Evolutionary conservation across 2,797 vertebrate species (phyloP), one percentile per base, ranked within the genome.

Genomic region (Ibycter americanus): DNA sequence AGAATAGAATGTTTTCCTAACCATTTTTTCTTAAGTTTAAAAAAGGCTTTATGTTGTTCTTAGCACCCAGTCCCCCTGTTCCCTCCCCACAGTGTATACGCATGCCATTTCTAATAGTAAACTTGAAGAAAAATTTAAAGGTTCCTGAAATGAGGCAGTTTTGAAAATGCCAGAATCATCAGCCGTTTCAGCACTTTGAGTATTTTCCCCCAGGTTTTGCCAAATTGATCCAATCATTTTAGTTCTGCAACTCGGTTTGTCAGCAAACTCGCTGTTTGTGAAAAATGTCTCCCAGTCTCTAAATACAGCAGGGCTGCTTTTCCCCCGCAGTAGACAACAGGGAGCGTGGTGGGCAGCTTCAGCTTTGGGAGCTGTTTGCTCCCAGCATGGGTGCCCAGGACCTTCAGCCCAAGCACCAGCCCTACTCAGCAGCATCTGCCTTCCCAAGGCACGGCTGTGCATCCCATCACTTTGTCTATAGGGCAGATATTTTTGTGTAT

Each of bases 141-240:
- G 31, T 47, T 91, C 87, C 84, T 80, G 89, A 96, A 96, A 96
- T 73, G 67, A 96, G 81, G 78, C 90, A 89, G 87, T 95, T 97
- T 91, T 96, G 95, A 92, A 96, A 95, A 92, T 90, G 91, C 87
- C 94, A 63, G 96, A 78, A 91, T 95, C 94, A 96, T 95, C 95
- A 95, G 95, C 92, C 91, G 34, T 95, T 96, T 96, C 96, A 96
- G 96, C 95, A 89, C 89, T 95, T 87, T 6, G 67, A 91, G 84
- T 78, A 26, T 93, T 96, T 97, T 76, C 85, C 91, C 91, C 61
- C 61, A 87, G 95, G 96, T 93, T 94, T 96, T 93, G 76, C 89
- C 87, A 96, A 95, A 96, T 96, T 96, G 96, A 94, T 93, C 93
- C 94, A 97, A 95, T 96, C 96, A 95, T 92, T 96, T 96, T 56